Evolutionary conservation across 2,888 invertebrate genomes (phyloP), one percentile per base, ranked within the genome.

Genomic region (Liodrosophila aerea): DNA sequence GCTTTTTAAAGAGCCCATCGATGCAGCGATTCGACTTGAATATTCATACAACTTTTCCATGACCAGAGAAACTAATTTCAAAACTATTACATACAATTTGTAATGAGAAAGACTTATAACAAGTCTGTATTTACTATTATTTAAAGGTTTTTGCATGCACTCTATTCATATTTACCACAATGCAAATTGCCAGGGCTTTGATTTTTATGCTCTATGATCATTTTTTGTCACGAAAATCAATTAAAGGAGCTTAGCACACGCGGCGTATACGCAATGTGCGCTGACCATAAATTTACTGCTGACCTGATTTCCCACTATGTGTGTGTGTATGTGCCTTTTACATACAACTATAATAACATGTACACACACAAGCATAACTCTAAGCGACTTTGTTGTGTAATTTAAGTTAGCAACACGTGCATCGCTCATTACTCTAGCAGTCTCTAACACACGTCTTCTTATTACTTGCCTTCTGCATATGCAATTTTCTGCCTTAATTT

Each of bases 401-500:
- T 59, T 59, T 59, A 45, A 73, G 73, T 59, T 63, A 58, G 18
- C 41, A 56, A 52, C 70, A 70, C 63, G 73, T 52, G 49, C 68
- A 36, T 13, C 22, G 37, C 63, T 41, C 63, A 62, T 70, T 67
- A 70, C 33, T 39, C 11, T 39, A 15, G 15, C 16, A n/a, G 1
- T 45, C 12, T n/a, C 39, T 51, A 9, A 30, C 22, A 11, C 43
- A 7, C 12, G 9, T 8, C 1, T 2, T 9, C 8, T 39, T 27
- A 33, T 29, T 12, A 8, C 4, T 22, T 18, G 4, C 7, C 13
- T 16, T 16, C 37, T 39, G 37, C 8, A 31, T 33, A 33, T 30
- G 36, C 41, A 53, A 40, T 39, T 36, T 36, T 47, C 37, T 36
- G 12, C 43, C 7, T 47, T 51, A 40, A 15, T 39, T 46, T 33